These are phyloP conservation scores for Drosophila nigromelanica DNA, from an alignment of 1,140 invertebrate species.

Conservation along the genomic window DNA sequence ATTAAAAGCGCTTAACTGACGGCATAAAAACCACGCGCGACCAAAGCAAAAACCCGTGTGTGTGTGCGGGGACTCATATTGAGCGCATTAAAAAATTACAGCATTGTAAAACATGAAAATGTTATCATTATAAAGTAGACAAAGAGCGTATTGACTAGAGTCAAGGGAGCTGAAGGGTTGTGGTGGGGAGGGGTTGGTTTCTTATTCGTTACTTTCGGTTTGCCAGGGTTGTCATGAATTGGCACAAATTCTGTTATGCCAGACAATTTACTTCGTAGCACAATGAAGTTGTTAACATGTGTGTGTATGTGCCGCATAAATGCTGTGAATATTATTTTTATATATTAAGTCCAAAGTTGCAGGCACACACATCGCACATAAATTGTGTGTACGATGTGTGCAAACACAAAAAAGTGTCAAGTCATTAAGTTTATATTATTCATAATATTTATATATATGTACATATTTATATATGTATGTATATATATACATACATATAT, in stretches of 20 bases:
- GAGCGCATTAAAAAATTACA: conserved; percentile 63
- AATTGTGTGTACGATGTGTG: conserved; percentile 20
- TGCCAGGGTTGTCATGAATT: conserved; percentile 51
- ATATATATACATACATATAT: not conserved
- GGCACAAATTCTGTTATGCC: conserved; percentile 42
- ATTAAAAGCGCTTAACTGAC: conserved; percentile 66
- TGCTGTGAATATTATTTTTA: conserved; percentile 44
- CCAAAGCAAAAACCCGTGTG: conserved; percentile 19
- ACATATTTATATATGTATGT: no score
- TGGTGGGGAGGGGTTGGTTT: not conserved
- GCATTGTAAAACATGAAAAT: conserved; percentile 77
- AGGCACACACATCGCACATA: conserved; percentile 6
- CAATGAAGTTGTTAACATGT: conserved; percentile 38
- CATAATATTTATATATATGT: conserved; percentile 54
- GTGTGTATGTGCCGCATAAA: conserved; percentile 14
- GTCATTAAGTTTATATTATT: conserved; percentile 73
- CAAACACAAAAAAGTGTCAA: conserved; percentile 38
- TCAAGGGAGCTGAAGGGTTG: conserved; percentile 18
- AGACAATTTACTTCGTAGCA: conserved; percentile 33
- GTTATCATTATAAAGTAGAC: conserved; percentile 82
- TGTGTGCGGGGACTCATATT: conserved; percentile 43
- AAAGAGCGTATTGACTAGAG: conserved; percentile 52
- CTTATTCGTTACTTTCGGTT: not conserved
- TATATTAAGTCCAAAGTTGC: conserved; percentile 35
- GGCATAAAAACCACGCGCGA: conserved; percentile 55